Percentiles rank a stretch among this genome's conserved stretches.
Conservation (phyloP, 1,140 invertebrate species). For the Drosophila insularis region DNA sequence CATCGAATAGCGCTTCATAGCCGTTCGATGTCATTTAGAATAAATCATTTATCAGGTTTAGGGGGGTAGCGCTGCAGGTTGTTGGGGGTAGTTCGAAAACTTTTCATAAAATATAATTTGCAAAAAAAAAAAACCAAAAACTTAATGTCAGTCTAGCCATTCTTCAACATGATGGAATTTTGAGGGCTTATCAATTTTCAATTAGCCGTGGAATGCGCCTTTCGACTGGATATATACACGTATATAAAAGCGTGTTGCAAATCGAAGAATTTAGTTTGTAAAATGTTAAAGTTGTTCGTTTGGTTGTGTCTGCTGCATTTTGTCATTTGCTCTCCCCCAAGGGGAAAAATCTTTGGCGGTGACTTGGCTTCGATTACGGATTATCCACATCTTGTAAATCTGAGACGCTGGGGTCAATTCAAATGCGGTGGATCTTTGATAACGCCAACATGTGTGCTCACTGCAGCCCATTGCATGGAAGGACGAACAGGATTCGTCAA, state of each 20-base stretch:
- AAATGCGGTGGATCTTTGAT: constrained; percentile 59
- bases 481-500: background rate
- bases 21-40: background rate
- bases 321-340: background rate
- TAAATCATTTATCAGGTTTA: background rate
- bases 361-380: background rate
- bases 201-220: constrained; percentile 60
- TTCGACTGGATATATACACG: background rate
- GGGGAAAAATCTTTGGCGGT: constrained; percentile 51
- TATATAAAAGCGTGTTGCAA: constrained; percentile 7
- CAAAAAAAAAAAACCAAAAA: no score
- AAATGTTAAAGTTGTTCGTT: constrained; percentile 20
- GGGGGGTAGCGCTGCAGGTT: no score
- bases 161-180: background rate
- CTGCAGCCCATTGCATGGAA: constrained; percentile 67
- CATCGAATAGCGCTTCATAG: background rate
- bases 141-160: background rate
- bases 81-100: no score
- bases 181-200: constrained; percentile 41
- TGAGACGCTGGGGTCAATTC: constrained; percentile 38
- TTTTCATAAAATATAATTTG: no score
- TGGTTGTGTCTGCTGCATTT: constrained; percentile 9
- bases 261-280: background rate
- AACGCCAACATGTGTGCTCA: constrained; percentile 68
- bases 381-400: constrained; percentile 59